Evolutionary conservation across 2,113 vertebrate species (phyloP).

Genomic region (Synodontis membranacea): DNA sequence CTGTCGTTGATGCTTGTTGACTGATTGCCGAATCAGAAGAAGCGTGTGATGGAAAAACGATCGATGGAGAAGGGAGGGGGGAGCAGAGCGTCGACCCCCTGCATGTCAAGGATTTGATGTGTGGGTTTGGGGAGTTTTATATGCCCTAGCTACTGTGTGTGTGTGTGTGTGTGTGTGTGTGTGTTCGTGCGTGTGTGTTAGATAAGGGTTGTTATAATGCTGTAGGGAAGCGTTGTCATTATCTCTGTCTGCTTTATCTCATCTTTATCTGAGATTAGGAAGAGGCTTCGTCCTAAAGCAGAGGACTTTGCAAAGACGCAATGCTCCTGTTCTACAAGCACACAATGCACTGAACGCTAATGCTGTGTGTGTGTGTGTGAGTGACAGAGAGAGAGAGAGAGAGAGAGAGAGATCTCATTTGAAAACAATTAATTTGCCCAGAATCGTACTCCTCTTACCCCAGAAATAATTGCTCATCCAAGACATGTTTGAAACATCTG

Average conservation of each 20-base stretch:
- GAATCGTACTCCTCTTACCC: not conserved
- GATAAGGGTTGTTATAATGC: slow-evolving; percentile 73
- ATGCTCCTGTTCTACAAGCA: slow-evolving; percentile 53
- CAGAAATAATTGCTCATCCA: not conserved
- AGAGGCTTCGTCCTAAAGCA: slow-evolving; percentile 70
- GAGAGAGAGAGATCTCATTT: not conserved
- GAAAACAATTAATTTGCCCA: not conserved
- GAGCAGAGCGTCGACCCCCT: not conserved
- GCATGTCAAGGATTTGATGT: slow-evolving; percentile 25
- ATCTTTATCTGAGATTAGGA: slow-evolving; percentile 69
- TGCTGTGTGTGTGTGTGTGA: not conserved
- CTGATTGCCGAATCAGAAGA: slow-evolving; percentile 26
- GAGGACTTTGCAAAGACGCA: slow-evolving; percentile 77
- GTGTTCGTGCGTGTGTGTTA: slow-evolving; percentile 66
- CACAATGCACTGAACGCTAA: slow-evolving; percentile 50
- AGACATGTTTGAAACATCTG: not conserved
- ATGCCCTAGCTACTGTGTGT: slow-evolving; percentile 56
- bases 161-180: slow-evolving; percentile 58
- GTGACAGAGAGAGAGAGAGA: not conserved
- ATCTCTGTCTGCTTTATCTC: slow-evolving; percentile 71
- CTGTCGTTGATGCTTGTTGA: slow-evolving; percentile 19
- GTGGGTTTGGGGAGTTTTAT: slow-evolving; percentile 34
- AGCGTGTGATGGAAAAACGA: not conserved
- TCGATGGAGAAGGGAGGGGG: not conserved
- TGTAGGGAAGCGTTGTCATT: slow-evolving; percentile 70